Evolutionary conservation across 2,888 invertebrate species (phyloP).

Genomic region (Mesoligia furuncula): DNA sequence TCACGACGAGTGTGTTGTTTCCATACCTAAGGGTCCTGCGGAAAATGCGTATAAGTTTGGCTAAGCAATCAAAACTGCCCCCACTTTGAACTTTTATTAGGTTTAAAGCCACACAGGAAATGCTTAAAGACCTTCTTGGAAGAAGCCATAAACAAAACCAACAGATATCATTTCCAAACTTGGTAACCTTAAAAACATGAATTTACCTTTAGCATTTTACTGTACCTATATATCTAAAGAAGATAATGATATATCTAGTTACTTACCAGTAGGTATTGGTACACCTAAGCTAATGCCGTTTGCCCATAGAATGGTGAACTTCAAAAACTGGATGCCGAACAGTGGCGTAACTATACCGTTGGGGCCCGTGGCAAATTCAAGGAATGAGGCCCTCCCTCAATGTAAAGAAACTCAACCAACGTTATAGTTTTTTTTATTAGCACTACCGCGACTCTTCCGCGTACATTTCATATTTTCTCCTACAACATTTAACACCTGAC

Average conservation of each 20-base stretch:
- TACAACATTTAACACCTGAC: no score
- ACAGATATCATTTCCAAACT: slow-evolving; percentile 30
- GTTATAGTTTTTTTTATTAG: no score
- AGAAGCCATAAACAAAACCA: slow-evolving; percentile 36
- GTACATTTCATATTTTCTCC: no score
- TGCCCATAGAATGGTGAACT: neutral
- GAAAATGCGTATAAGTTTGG: neutral
- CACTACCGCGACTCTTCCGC: no score
- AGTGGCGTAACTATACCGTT: no score
- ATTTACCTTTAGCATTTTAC: slow-evolving; percentile 9
- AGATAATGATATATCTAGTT: neutral
- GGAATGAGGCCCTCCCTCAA: no score
- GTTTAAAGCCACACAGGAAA: slow-evolving; percentile 39
- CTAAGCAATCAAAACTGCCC: neutral
- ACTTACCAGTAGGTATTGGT: neutral
- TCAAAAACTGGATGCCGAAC: neutral
- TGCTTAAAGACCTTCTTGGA: slow-evolving; percentile 34
- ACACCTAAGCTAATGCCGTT: neutral
- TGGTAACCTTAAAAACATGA: slow-evolving; percentile 8
- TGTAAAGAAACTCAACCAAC: no score
- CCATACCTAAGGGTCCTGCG: neutral
- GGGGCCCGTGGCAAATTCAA: no score
- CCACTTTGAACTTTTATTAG: slow-evolving; percentile 19
- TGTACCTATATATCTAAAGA: neutral
- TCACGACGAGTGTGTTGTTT: neutral